These are phyloP conservation scores for Eonycteris spelaea DNA, from an alignment of 2,113 vertebrate species.

Conservation along the genomic window DNA sequence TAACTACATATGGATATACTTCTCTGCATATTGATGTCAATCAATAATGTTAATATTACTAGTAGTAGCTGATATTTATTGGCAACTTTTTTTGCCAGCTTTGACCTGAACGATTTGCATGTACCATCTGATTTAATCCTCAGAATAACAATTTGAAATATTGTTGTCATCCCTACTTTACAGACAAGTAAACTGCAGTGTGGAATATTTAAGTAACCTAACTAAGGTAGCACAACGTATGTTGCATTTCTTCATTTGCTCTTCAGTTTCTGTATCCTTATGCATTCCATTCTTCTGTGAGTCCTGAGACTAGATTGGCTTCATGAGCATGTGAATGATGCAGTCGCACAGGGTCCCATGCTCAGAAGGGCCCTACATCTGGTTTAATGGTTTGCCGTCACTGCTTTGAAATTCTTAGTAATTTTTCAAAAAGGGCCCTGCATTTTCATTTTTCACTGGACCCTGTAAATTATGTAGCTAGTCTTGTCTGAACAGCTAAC, in stretches of 20 bases:
- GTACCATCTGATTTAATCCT: background rate
- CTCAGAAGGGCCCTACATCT: background rate
- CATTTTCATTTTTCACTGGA: background rate
- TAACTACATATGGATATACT: background rate
- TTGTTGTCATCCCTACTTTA: background rate
- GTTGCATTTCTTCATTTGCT: background rate
- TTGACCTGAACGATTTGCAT: background rate
- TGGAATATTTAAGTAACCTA: background rate
- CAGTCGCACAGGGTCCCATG: too few species aligned
- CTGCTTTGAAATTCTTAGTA: background rate
- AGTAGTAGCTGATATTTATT: background rate
- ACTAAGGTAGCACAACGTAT: background rate
- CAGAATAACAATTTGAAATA: background rate
- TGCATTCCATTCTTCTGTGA: background rate
- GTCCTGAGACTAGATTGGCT: background rate
- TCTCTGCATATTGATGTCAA: background rate
- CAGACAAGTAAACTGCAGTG: background rate
- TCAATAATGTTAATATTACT: background rate
- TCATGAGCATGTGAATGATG: background rate
- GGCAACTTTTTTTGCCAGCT: background rate
- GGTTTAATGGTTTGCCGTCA: background rate
- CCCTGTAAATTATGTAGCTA: background rate
- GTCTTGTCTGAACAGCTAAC: background rate
- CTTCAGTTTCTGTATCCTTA: background rate
- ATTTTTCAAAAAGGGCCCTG: background rate